A percentile compares a stretch with the other conserved stretches of the same genome.
phyloP scores from a whole-genome alignment of 2,888 invertebrate species.

The Embidobia sp. region DNA sequence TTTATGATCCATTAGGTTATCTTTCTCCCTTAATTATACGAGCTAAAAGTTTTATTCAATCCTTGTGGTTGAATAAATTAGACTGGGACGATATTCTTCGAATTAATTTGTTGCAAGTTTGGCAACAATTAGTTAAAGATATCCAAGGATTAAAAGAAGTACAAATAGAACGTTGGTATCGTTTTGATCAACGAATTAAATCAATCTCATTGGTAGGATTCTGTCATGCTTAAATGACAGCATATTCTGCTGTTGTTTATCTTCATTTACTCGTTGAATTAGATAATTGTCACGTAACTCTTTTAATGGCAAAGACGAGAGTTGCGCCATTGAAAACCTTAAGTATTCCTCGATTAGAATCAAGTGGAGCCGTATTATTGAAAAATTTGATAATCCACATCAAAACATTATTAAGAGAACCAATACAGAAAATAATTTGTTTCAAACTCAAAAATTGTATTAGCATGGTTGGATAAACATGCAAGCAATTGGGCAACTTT shows the following conservation, averaged over 20 bases:
- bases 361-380: background rate
- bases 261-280: no score
- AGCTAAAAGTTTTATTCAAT: no score
- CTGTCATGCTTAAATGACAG: background rate
- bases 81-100: no score
- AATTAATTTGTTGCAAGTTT: no score
- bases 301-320: background rate
- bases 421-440: background rate
- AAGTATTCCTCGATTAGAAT: background rate
- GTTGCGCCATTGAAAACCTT: background rate
- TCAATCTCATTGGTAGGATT: background rate
- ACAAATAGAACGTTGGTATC: background rate
- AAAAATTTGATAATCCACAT: background rate
- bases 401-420: no score
- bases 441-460: conserved; percentile 5
- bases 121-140: no score
- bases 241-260: conserved; percentile 4
- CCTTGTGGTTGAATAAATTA: no score
- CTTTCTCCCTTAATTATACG: no score
- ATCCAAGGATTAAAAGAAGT: background rate
- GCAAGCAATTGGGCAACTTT: background rate
- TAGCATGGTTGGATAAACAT: conserved; percentile 1
- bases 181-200: background rate
- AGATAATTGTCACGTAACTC: no score
- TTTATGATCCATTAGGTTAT: no score